These are phyloP conservation scores for Cetonia aurata DNA, from an alignment of 2,888 invertebrate species.

Conservation along the genomic window DNA sequence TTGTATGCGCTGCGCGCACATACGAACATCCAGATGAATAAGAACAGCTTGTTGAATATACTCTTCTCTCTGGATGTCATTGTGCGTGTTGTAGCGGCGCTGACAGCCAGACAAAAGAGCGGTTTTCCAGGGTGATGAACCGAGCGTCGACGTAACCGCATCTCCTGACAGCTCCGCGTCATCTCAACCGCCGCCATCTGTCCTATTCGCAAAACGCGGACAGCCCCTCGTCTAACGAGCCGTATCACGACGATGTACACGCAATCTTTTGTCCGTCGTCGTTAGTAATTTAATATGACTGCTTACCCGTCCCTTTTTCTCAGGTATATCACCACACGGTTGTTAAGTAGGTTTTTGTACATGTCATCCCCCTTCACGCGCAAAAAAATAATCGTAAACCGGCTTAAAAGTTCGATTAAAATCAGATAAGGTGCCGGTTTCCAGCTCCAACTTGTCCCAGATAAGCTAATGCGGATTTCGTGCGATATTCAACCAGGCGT, in stretches of 20 bases:
- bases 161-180: slow-evolving; percentile 23
- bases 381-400: slow-evolving; percentile 1
- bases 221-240: slow-evolving; percentile 24
- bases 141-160: slow-evolving; percentile 59
- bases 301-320: slow-evolving; percentile 46
- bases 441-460: slow-evolving; percentile 1
- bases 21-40: slow-evolving; percentile 41
- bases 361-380: slow-evolving; percentile 7
- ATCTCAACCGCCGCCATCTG: slow-evolving; percentile 13
- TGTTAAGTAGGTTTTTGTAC: slow-evolving; percentile 13
- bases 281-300: slow-evolving; percentile 52
- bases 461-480: slow-evolving; percentile 18
- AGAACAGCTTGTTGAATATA: slow-evolving; percentile 62
- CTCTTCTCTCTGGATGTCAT: slow-evolving; percentile 58
- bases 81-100: slow-evolving; percentile 61
- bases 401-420: slow-evolving; percentile 12
- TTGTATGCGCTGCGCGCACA: too few relatives aligned
- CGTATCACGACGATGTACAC: slow-evolving; percentile 23
- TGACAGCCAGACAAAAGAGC: slow-evolving; percentile 65
- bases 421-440: slow-evolving; percentile 39
- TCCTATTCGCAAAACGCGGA: slow-evolving; percentile 22
- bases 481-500: not conserved
- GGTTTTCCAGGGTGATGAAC: slow-evolving; percentile 67
- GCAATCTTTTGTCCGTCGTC: slow-evolving; percentile 33
- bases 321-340: slow-evolving; percentile 17